Evolutionary conservation across 2,797 vertebrate genomes (phyloP), one percentile per base, ranked within the genome.

Genomic region (Benthosema pterotum): DNA sequence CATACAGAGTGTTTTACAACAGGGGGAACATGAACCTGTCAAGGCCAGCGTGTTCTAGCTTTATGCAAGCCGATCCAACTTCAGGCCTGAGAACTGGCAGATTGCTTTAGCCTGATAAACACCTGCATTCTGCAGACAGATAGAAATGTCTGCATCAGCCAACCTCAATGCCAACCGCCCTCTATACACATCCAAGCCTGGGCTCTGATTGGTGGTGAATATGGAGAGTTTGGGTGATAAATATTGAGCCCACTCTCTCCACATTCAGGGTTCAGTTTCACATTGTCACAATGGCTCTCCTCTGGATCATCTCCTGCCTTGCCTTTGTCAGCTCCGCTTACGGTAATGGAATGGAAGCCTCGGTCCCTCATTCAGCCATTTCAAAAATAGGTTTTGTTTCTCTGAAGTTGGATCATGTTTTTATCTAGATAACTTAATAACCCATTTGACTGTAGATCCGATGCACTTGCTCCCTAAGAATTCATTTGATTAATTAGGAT

Each of bases 281-380:
- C 32, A 64, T 73, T 55, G 9, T 69, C 75, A 73, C 45, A 75
- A 90, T 94, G 93, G 80, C 84, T 59, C 83, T 85, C 65, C 83
- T 94, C 52, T 91, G 88, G 90, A 67, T 93, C 12, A 6, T 94
- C 0, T 88, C 91, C 64, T 93, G 90, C 71, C 74, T 89, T 1
- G 91, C 88, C 57, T 83, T 94, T 42, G 1, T 92, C 71, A 73
- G 86, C 48, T 64, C 89, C 1, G 80, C 87, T 56, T 88, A 89
- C 0, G 78, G 94, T 93, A 72, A 89, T 83, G 5, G 11, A 72
- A 89, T 83, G 5, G 11, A 32, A 32, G 8, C 28, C 28, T 5
- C 5, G 6, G 28, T 32, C 28, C 28, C 28, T 32, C 28, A 32
- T 32, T 32, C 28, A 32, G 28, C 28, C 28, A 32, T 32, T 32